These are phyloP conservation scores for Listronotus oregonensis DNA, from an alignment of 1,140 invertebrate genomes.

Conservation along the genomic window DNA sequence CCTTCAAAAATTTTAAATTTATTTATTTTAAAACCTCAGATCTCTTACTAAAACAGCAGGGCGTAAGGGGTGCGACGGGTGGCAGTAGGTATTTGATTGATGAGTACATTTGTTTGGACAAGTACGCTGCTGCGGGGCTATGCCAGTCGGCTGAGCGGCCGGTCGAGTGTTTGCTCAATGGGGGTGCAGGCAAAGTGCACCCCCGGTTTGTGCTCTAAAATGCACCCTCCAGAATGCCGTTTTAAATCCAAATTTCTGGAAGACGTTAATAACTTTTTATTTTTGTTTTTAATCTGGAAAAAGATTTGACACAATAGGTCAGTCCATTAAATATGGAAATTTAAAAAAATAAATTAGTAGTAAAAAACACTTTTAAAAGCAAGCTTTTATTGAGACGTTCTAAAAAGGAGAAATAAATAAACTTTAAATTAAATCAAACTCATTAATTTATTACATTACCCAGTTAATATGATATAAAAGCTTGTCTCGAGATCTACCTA, in stretches of 20 bases:
- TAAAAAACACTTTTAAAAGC: no score
- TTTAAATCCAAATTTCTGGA: neutral
- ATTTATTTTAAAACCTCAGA: neutral
- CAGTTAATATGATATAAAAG: no score
- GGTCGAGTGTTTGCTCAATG: slow-evolving; percentile 33
- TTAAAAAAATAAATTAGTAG: no score
- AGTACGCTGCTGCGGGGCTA: slow-evolving; percentile 34
- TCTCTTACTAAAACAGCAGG: slow-evolving; percentile 18
- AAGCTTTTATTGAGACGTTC: no score
- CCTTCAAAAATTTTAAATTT: no score
- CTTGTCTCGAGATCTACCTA: no score
- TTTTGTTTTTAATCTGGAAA: no score
- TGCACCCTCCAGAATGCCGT: slow-evolving; percentile 12
- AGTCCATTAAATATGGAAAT: no score
- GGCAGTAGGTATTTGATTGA: slow-evolving; percentile 38
- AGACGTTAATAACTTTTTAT: neutral
- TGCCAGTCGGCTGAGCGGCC: slow-evolving; percentile 26
- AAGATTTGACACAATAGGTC: no score
- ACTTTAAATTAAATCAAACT: no score
- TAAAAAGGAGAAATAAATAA: no score
- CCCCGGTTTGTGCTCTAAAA: slow-evolving; percentile 13
- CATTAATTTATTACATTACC: no score
- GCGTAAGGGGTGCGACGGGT: slow-evolving; percentile 13
- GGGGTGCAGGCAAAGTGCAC: slow-evolving; percentile 26
- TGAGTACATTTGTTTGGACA: slow-evolving; percentile 40